A percentile compares a stretch with the other conserved stretches of the same genome.
Evolutionary conservation across 35 echinoderm and acorn worm genomes (phyloP).

Genomic region (Heliocidaris erythrogramma): DNA sequence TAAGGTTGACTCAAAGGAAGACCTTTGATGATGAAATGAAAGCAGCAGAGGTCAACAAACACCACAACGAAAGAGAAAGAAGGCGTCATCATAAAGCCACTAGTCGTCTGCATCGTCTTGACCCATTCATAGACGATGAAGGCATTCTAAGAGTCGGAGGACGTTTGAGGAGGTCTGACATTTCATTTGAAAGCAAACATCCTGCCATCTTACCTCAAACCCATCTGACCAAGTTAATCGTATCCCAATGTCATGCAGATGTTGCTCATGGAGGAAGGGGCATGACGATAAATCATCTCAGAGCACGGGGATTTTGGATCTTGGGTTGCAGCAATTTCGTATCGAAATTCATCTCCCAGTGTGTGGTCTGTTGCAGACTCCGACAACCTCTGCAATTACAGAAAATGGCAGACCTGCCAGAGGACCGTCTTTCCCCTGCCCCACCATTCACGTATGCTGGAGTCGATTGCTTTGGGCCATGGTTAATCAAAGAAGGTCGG

Average conservation of each 20-base stretch:
- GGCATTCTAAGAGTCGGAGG: constrained; percentile 57
- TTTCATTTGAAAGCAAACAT: constrained; percentile 44
- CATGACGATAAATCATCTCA: constrained; percentile 49
- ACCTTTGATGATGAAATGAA: constrained; percentile 41
- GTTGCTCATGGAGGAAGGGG: constrained; percentile 57
- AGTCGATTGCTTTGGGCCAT: constrained; percentile 60
- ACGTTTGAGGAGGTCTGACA: constrained; percentile 39
- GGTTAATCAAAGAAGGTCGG: constrained; percentile 47
- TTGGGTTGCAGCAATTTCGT: constrained; percentile 39
- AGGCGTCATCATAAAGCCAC: not conserved
- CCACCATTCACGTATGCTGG: constrained; percentile 64
- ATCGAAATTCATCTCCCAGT: constrained; percentile 39
- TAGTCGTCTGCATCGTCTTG: not conserved
- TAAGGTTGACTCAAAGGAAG: constrained; percentile 14
- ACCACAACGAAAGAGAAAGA: not conserved
- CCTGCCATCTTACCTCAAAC: constrained; percentile 54
- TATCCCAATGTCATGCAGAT: constrained; percentile 46
- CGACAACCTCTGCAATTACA: not conserved
- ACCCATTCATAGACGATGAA: constrained; percentile 1
- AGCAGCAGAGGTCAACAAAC: not conserved
- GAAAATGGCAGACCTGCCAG: constrained; percentile 62
- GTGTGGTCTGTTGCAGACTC: constrained; percentile 43
- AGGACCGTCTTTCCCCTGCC: constrained; percentile 27
- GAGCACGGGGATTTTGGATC: constrained; percentile 68
- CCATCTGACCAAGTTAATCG: constrained; percentile 47